Evolutionary conservation across 2,113 vertebrate genomes (phyloP).

Genomic region (Chaetodon auriga): DNA sequence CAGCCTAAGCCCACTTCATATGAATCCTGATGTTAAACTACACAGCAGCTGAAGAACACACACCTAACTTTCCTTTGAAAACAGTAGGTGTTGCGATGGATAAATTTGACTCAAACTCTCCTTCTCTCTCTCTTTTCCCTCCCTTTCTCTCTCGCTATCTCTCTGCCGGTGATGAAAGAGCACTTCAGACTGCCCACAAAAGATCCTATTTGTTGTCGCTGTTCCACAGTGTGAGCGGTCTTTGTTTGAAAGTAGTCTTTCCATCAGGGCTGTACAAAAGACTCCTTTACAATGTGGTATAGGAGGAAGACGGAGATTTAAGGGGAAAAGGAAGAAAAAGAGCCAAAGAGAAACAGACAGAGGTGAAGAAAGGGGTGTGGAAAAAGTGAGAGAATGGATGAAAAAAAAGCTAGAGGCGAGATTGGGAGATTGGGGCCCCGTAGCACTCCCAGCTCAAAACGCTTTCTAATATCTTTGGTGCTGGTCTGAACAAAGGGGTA

Average conservation of each 20-base stretch:
- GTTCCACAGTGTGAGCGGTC: constrained; percentile 58
- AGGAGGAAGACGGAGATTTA: constrained; percentile 60
- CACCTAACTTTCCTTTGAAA: constrained; percentile 22
- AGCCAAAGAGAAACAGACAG: constrained; percentile 39
- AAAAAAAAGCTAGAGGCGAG: constrained; percentile 61
- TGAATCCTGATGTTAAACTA: constrained; percentile 25
- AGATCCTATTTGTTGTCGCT: constrained; percentile 75
- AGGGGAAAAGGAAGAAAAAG: constrained; percentile 30
- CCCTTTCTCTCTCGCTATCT: constrained; percentile 5
- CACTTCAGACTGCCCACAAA: constrained; percentile 69
- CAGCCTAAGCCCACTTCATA: neutral
- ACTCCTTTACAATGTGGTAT: constrained; percentile 64
- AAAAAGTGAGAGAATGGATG: constrained; percentile 50
- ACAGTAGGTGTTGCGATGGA: neutral
- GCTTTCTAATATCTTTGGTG: constrained; percentile 75
- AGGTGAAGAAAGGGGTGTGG: constrained; percentile 56
- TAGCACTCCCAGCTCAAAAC: constrained; percentile 58
- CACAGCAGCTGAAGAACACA: neutral
- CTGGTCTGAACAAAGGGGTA: constrained; percentile 71
- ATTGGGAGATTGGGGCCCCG: constrained; percentile 72
- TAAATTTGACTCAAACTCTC: constrained; percentile 24
- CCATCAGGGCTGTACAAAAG: constrained; percentile 76
- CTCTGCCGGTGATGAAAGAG: constrained; percentile 62
- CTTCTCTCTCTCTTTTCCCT: neutral
- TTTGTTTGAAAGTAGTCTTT: constrained; percentile 79